Evolutionary conservation across 2,113 vertebrate species (phyloP), one percentile per base, ranked within the genome.

Genomic region (Lamprologus ornatipinnis): DNA sequence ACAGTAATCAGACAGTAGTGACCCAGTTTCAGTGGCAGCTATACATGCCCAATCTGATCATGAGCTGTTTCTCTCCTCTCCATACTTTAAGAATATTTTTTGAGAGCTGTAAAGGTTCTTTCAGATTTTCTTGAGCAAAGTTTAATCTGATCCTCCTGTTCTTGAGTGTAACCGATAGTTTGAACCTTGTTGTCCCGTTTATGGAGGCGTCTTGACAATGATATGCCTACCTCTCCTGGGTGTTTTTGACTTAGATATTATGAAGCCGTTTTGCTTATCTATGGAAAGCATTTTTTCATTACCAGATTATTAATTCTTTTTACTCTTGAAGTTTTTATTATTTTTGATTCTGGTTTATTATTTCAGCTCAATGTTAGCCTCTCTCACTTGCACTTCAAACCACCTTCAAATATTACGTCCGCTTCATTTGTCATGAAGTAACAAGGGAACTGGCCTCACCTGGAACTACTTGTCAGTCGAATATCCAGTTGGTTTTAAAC

Each of bases 81-180:
- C 13, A 57, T 26, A 26, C 7, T n/a, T n/a, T n/a, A n/a, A n/a
- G n/a, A n/a, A n/a, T n/a, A n/a, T n/a, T n/a, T n/a, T n/a, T n/a
- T n/a, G n/a, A n/a, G n/a, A 51, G 0, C 53, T 55, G 11, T 55
- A 23, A 23, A 26, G 54, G 54, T 0, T 26, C 54, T 55, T 13
- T 55, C 21, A 55, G 54, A 55, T 23, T 55, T 55, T 55, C 54
- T 55, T 55, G 26, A 0, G 54, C 54, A 55, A 55, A 55, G 21
- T 55, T 1, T 55, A 55, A 55, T 55, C 21, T 26, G 54, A 55
- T 55, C 4, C 21, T 55, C 54, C 1, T 55, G 21, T 55, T 55
- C 1, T 55, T 55, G 6, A 55, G 11, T 55, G 4, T 23, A 1
- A 55, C 53, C 2, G 0, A 7, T 55, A 55, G 21, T 55, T 33